Evolutionary conservation across 2,888 invertebrate species (phyloP).

Genomic region (Lithosia quadra): DNA sequence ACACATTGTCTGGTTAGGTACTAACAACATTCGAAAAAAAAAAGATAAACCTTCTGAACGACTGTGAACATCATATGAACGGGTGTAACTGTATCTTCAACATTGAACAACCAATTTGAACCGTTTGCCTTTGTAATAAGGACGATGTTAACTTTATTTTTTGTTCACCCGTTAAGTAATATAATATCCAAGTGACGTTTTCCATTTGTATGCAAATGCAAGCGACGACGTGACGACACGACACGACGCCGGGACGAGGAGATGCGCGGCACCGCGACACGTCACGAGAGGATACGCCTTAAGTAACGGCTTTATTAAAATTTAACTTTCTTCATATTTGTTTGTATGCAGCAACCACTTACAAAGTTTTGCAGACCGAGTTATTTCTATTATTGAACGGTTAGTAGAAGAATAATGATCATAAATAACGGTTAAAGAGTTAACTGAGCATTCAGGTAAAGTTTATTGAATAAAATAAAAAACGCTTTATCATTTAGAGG

Average conservation of each 20-base stretch:
- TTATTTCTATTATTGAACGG: background rate
- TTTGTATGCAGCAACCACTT: constrained; percentile 23
- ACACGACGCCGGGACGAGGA: constrained; percentile 35
- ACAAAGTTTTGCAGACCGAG: background rate
- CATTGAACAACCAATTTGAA: constrained; percentile 35
- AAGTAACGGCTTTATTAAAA: constrained; percentile 56
- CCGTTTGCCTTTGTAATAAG: constrained; percentile 40
- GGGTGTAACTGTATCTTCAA: constrained; percentile 37
- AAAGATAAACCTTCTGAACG: constrained; percentile 47
- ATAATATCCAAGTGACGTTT: constrained; percentile 74
- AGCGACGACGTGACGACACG: constrained; percentile 45
- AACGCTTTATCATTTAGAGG: too few species aligned
- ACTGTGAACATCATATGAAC: constrained; percentile 42
- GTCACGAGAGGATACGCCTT: constrained; percentile 54
- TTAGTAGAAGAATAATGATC: too few species aligned
- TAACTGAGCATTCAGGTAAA: too few species aligned
- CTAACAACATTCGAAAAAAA: constrained; percentile 52
- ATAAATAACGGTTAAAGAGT: too few species aligned
- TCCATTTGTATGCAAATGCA: constrained; percentile 83
- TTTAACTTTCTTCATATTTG: constrained; percentile 36
- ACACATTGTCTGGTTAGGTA: constrained; percentile 45
- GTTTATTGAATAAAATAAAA: too few species aligned
- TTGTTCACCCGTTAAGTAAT: constrained; percentile 63
- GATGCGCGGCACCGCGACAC: constrained; percentile 35
- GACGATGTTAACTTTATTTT: constrained; percentile 43